A percentile compares a stretch with the other conserved stretches of the same genome.
Conservation (phyloP, 2,113 vertebrate genomes). For the Triplophysa siluroides region DNA sequence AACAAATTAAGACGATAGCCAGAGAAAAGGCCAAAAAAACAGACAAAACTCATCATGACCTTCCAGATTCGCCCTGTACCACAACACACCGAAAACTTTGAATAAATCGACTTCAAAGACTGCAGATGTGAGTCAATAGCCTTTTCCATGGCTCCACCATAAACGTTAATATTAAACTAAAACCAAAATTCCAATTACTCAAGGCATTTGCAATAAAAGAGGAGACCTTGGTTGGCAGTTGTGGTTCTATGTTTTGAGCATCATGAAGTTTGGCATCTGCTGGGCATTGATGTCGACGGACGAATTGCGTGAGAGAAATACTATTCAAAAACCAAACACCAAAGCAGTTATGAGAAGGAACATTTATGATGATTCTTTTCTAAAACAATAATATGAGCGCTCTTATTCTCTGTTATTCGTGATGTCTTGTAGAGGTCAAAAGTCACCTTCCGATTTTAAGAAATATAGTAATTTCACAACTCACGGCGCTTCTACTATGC, state of each 20-base stretch:
- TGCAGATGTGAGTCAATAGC: neutral
- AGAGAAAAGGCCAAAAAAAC: conserved; percentile 11
- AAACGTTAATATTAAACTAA: conserved; percentile 43
- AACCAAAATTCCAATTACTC: conserved; percentile 41
- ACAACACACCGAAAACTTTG: neutral
- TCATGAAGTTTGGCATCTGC: conserved; percentile 49
- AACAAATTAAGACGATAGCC: conserved; percentile 34
- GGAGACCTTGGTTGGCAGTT: conserved; percentile 6
- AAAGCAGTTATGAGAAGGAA: conserved; percentile 31
- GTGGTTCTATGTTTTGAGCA: conserved; percentile 37
- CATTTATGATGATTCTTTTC: conserved; percentile 11
- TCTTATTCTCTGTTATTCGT: conserved; percentile 18
- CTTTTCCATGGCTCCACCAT: conserved; percentile 15
- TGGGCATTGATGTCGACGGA: conserved; percentile 46
- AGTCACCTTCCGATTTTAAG: neutral
- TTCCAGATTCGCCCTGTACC: neutral
- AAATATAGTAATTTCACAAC: too few relatives aligned
- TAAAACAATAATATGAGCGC: conserved; percentile 32
- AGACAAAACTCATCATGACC: neutral
- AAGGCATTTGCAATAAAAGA: conserved; percentile 14
- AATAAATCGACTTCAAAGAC: conserved; percentile 50
- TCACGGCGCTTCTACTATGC: neutral
- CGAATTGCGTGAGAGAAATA: conserved; percentile 48
- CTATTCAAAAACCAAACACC: conserved; percentile 25
- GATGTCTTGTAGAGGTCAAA: neutral